A percentile compares a stretch with the other conserved stretches of the same genome.
These are phyloP conservation scores for Oostethus manadensis DNA, from an alignment of 2,113 vertebrate species.

Conservation along the genomic window DNA sequence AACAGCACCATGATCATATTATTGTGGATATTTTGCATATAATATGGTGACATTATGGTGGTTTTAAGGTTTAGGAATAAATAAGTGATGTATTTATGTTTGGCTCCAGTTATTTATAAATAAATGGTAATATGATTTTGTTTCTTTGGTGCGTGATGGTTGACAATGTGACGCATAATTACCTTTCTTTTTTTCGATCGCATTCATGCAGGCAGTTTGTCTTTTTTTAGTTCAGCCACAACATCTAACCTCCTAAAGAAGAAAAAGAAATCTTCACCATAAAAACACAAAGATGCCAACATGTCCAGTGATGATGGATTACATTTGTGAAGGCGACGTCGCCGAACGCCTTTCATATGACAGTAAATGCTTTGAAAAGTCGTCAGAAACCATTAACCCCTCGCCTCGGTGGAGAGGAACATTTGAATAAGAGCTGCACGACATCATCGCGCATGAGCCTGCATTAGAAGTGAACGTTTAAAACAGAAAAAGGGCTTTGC, in stretches of 20 bases:
- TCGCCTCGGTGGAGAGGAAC: neutral
- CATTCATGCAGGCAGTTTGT: no score
- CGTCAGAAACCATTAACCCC: slow-evolving; percentile 9
- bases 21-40: no score
- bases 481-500: no score
- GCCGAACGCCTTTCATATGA: neutral
- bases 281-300: neutral
- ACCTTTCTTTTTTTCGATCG: no score
- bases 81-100: no score
- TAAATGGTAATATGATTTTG: no score
- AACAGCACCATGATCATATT: no score
- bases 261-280: neutral
- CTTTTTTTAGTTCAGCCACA: neutral
- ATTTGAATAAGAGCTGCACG: neutral
- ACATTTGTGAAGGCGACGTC: neutral
- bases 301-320: slow-evolving; percentile 5
- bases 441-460: slow-evolving; percentile 1
- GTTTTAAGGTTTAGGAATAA: no score
- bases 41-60: no score
- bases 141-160: no score
- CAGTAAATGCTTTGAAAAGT: neutral
- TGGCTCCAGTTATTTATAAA: no score
- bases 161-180: no score
- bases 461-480: neutral
- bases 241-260: neutral